Evolutionary conservation across 2,888 invertebrate species (phyloP).

Genomic region (Mimachlamys varia): DNA sequence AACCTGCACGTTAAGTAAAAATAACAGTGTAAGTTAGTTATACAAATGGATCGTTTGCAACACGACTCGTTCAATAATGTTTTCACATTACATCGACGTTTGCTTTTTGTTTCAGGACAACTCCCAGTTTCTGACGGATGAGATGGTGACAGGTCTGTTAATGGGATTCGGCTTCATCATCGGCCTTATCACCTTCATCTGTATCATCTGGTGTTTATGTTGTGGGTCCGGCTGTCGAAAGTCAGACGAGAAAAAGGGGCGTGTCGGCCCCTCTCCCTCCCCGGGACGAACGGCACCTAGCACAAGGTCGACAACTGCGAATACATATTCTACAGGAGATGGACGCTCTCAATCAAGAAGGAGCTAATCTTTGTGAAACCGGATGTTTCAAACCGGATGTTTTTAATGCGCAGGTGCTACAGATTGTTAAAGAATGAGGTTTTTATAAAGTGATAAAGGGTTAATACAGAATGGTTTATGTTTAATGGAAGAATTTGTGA

Average conservation of each 20-base stretch:
- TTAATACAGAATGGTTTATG: background rate
- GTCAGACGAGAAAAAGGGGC: constrained; percentile 20
- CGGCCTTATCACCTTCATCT: constrained; percentile 6
- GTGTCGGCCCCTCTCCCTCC: background rate
- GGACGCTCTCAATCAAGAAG: constrained; percentile 1
- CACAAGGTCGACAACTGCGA: constrained; percentile 20
- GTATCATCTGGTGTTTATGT: constrained; percentile 9
- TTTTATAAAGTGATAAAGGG: background rate
- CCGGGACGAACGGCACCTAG: background rate
- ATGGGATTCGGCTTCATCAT: constrained; percentile 21
- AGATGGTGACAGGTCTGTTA: constrained; percentile 1
- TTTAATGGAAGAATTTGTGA: background rate
- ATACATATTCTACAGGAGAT: background rate
- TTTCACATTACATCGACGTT: no score
- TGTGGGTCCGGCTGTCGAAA: background rate
- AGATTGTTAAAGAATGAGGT: constrained; percentile 5
- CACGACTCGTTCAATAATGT: no score
- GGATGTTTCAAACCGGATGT: background rate
- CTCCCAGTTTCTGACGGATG: constrained; percentile 18
- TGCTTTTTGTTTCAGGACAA: background rate
- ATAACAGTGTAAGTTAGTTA: no score
- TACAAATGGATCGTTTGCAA: no score
- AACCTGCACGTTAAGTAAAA: no score
- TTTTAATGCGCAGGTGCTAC: background rate
- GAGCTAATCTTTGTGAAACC: background rate